Conservation (phyloP, 2,113 vertebrate genomes). For the Cnemophilus loriae region DNA sequence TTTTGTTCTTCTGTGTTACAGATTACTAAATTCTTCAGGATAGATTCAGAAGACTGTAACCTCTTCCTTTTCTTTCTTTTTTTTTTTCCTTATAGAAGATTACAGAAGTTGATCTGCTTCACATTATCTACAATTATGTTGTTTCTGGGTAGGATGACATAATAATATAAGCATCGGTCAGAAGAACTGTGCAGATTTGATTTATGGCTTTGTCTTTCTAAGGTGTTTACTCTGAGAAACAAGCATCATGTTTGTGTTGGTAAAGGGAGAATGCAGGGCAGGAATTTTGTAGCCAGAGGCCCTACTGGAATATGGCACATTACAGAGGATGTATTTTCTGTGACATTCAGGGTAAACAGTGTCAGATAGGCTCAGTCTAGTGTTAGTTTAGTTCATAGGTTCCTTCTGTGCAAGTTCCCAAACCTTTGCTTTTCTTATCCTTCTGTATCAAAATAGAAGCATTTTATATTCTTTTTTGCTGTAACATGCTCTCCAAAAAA, state of each 20-base stretch:
- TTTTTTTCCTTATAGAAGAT: background rate
- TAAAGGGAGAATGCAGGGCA: background rate
- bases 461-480: background rate
- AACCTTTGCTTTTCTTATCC: background rate
- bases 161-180: background rate
- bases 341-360: background rate
- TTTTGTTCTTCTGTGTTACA: background rate
- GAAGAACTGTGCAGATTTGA: background rate
- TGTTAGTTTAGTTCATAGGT: background rate
- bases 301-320: background rate
- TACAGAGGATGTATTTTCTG: background rate
- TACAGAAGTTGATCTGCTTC: slow-evolving; percentile 44
- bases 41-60: background rate
- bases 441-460: background rate
- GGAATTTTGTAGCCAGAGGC: background rate
- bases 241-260: background rate
- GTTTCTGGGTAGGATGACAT: slow-evolving; percentile 14
- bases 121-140: slow-evolving; percentile 30
- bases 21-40: background rate
- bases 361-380: background rate
- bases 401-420: background rate
- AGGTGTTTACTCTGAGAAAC: background rate
- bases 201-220: background rate
- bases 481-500: background rate
- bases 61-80: background rate